Conservation (phyloP, 2,113 vertebrate species). For the Tupaia chinensis region DNA sequence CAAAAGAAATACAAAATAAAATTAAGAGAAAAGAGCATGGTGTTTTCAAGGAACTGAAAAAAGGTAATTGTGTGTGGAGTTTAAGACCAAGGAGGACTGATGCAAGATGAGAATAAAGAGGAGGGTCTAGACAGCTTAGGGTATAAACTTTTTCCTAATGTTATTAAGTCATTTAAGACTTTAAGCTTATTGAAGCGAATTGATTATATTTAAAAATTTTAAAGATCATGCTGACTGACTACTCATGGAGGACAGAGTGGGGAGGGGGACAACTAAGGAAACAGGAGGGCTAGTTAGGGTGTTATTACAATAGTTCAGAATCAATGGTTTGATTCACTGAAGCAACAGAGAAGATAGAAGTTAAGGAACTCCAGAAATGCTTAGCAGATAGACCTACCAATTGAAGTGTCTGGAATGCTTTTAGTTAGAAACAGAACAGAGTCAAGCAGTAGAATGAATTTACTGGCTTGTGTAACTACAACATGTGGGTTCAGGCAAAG, state of each 20-base stretch:
- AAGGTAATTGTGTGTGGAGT: not conserved
- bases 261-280: not conserved
- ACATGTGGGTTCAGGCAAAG: not conserved
- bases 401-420: slow-evolving; percentile 4
- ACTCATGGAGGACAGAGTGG: not conserved
- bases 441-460: not conserved
- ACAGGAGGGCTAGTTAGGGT: not conserved
- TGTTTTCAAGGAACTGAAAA: slow-evolving; percentile 14
- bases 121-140: not conserved
- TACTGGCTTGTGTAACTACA: not conserved
- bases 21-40: too few species aligned
- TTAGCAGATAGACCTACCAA: not conserved
- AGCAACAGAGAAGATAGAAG: not conserved
- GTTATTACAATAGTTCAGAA: not conserved
- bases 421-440: not conserved
- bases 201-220: slow-evolving; percentile 30
- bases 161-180: slow-evolving; percentile 15
- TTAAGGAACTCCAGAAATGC: not conserved
- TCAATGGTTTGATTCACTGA: not conserved
- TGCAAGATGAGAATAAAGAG: not conserved
- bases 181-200: slow-evolving; percentile 37
- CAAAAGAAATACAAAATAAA: too few species aligned
- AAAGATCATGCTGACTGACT: not conserved
- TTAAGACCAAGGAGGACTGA: not conserved
- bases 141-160: not conserved